phyloP scores from a whole-genome alignment of 2,888 invertebrate species.

The Oscheius sp. region DNA sequence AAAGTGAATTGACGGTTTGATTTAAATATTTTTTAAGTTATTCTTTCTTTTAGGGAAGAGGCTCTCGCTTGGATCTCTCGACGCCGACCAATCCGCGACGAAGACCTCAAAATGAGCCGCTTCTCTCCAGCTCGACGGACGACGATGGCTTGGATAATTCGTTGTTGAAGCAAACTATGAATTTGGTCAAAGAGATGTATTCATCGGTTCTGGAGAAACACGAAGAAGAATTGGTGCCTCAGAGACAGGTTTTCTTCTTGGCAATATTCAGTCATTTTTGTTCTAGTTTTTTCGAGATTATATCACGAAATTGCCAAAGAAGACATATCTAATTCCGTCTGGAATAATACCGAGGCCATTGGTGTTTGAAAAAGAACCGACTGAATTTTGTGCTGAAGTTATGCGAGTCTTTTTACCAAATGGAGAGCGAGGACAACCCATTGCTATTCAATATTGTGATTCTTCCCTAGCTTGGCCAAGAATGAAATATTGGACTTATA shows the following conservation, averaged over 20 bases:
- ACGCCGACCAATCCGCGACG: too few species aligned
- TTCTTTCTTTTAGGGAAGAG: neutral
- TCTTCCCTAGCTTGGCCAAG: neutral
- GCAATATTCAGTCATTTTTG: neutral
- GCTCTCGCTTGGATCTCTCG: too few species aligned
- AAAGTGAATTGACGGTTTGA: neutral
- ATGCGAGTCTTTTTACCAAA: neutral
- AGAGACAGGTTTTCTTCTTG: neutral
- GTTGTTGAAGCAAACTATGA: neutral
- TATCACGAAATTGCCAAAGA: neutral
- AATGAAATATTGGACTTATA: constrained; percentile 15
- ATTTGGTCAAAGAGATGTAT: neutral
- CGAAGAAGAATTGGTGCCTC: neutral
- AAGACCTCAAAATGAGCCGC: too few species aligned
- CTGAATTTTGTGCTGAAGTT: neutral
- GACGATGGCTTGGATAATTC: constrained; percentile 1
- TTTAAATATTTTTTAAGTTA: neutral
- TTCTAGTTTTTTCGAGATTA: neutral
- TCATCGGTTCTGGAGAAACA: neutral
- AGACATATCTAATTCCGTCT: neutral
- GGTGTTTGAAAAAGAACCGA: neutral
- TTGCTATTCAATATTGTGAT: neutral
- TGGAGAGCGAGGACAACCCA: neutral
- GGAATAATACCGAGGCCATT: neutral
- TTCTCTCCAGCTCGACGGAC: constrained; percentile 2